A percentile compares a stretch with the other conserved stretches of the same genome.
Conservation (phyloP, 2,888 invertebrate species). For the Chaetogeoica ovagalla region DNA sequence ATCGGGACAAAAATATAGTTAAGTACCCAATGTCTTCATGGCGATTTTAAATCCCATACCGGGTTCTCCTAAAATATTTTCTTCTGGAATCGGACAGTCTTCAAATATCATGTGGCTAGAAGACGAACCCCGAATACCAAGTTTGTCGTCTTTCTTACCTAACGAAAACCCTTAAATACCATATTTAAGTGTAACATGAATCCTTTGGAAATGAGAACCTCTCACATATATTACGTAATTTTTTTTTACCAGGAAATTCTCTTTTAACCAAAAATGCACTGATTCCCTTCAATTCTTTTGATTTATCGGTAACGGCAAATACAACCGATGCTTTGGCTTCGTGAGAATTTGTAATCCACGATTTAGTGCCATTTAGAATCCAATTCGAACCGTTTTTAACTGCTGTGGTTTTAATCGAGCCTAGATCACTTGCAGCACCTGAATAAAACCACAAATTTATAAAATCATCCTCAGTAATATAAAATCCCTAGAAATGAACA, state of each 20-base stretch:
- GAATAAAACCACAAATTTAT: neutral
- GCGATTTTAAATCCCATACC: slow-evolving; percentile 95
- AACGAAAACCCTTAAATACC: slow-evolving; percentile 70
- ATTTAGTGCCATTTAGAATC: slow-evolving; percentile 83
- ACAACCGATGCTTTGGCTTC: slow-evolving; percentile 83
- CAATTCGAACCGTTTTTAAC: slow-evolving; percentile 71
- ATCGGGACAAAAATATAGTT: neutral
- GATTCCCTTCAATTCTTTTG: slow-evolving; percentile 74
- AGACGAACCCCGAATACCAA: slow-evolving; percentile 81
- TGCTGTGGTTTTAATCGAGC: slow-evolving; percentile 91
- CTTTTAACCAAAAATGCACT: slow-evolving; percentile 89
- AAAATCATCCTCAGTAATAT: slow-evolving; percentile 47
- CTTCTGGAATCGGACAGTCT: slow-evolving; percentile 80
- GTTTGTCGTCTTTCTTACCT: slow-evolving; percentile 94
- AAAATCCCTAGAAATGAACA: too few relatives aligned
- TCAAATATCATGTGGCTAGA: slow-evolving; percentile 92
- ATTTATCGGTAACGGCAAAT: slow-evolving; percentile 89
- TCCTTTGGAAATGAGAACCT: neutral
- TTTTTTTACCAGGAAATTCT: slow-evolving; percentile 53
- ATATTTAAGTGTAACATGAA: neutral
- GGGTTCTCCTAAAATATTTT: slow-evolving; percentile 79
- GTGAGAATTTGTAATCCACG: slow-evolving; percentile 93
- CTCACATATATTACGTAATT: too few relatives aligned
- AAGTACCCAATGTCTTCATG: slow-evolving; percentile 76
- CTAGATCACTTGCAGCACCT: slow-evolving; percentile 71